Conservation (phyloP, 2,888 invertebrate species). For the Cosmorhoe ocellata region DNA sequence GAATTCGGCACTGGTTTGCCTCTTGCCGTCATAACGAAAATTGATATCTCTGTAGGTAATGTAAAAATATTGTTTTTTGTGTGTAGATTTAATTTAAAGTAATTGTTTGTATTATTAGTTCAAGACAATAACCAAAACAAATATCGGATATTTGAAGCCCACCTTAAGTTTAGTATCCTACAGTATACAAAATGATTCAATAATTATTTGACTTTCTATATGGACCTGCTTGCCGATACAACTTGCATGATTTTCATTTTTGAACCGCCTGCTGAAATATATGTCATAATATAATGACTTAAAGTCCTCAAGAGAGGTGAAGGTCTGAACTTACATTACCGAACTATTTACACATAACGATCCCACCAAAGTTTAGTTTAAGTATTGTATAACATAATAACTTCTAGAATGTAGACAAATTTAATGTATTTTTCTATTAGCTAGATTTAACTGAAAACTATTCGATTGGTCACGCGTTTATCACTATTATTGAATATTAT, state of each 20-base stretch:
- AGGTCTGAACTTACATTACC: conserved; percentile 52
- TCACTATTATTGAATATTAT: conserved; percentile 1
- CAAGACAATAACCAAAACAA: conserved; percentile 48
- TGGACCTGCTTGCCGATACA: conserved; percentile 11
- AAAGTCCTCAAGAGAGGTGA: conserved; percentile 32
- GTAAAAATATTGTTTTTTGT: conserved; percentile 45
- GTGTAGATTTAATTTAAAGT: conserved; percentile 49
- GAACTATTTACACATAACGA: conserved; percentile 72
- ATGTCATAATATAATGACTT: conserved; percentile 18
- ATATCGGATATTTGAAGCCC: conserved; percentile 59
- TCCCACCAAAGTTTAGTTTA: conserved; percentile 81
- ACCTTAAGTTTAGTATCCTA: conserved; percentile 47
- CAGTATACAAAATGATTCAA: neutral
- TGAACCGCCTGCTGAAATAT: conserved; percentile 7
- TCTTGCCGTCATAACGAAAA: conserved; percentile 40
- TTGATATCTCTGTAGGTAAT: conserved; percentile 28
- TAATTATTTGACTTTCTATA: conserved; percentile 1
- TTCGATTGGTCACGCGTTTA: conserved; percentile 7
- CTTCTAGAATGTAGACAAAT: conserved; percentile 47
- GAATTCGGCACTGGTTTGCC: conserved; percentile 64
- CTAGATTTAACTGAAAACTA: conserved; percentile 23
- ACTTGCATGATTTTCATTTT: neutral
- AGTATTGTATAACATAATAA: conserved; percentile 60
- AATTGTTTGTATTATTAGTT: conserved; percentile 53
- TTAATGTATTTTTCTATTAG: conserved; percentile 53